These are phyloP conservation scores for Protobothrops mucrosquamatus DNA, from an alignment of 2,113 vertebrate species.

Conservation along the genomic window DNA sequence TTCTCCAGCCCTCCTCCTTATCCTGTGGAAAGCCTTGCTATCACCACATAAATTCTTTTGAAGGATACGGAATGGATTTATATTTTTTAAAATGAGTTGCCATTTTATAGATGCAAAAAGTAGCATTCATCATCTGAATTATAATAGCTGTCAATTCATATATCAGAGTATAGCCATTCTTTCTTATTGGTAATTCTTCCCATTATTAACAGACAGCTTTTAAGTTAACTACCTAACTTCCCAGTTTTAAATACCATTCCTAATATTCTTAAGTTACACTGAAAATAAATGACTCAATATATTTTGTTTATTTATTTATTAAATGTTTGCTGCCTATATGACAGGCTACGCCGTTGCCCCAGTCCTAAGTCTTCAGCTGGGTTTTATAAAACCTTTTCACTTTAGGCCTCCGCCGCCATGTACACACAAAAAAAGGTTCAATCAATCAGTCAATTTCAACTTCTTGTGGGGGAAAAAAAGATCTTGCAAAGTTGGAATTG, in stretches of 20 bases:
- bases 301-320: no score
- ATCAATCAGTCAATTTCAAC: no score
- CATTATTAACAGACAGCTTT: background rate
- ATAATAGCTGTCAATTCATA: background rate
- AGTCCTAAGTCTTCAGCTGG: no score
- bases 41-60: background rate
- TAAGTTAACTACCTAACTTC: background rate
- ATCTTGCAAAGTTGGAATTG: no score
- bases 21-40: background rate
- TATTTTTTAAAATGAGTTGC: background rate
- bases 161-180: background rate
- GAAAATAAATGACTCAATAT: background rate
- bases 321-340: no score
- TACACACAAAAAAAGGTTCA: no score
- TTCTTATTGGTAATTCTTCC: background rate
- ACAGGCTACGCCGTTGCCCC: no score
- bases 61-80: background rate
- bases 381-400: no score
- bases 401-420: no score
- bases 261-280: background rate
- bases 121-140: background rate
- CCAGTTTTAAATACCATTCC: background rate
- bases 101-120: background rate
- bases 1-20: background rate
- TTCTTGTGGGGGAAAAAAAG: no score